Evolutionary conservation across 2,888 invertebrate genomes (phyloP), one percentile per base, ranked within the genome.

Genomic region (Trisateles emortualis): DNA sequence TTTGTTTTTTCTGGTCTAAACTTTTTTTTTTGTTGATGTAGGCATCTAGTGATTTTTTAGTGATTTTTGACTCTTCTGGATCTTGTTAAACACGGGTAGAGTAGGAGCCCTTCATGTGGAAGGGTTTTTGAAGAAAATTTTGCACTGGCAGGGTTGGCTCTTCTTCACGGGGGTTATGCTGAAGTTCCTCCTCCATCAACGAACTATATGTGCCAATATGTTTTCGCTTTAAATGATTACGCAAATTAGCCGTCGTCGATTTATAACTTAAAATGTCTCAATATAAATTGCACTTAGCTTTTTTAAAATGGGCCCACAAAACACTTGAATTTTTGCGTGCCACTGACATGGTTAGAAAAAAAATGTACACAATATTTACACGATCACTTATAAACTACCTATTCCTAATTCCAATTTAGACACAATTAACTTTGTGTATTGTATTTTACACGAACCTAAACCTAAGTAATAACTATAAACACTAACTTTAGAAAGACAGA

Each of bases 221-320:
- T 36, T 46, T 46, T 38, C 45, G 24, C n/a, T 26, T 46, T 22
- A 46, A 29, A 29, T 46, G 38, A 22, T 14, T 38, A 8, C 24
- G 11, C 10, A 46, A 46, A 38, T 38, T 46, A 3, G 45, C 38
- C 1, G 45, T 29, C 29, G 45, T 24, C 29, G 45, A 46, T 38
- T 46, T 46, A 38, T 26, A 46, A 29, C 45, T 46, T 14, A 46
- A 11, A 9, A 16, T 38, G 0, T 38, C 45, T 1, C 29, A 6
- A 26, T 26, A 41, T 14, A 26, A 6, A 9, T 41, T 2, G 13
- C 26, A 41, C 10, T 47, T 49, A 44, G 54, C 48, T 54, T 54
- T 46, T 52, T 47, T 38, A 38, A 45, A 40, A 36, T 36, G 13
- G 1, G 9, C 1, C 36, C 36, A 36, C 10, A 36, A 17, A 36